Evolutionary conservation across 2,797 vertebrate species (phyloP), one percentile per base, ranked within the genome.

Genomic region (Schizothorax lantsangensis): DNA sequence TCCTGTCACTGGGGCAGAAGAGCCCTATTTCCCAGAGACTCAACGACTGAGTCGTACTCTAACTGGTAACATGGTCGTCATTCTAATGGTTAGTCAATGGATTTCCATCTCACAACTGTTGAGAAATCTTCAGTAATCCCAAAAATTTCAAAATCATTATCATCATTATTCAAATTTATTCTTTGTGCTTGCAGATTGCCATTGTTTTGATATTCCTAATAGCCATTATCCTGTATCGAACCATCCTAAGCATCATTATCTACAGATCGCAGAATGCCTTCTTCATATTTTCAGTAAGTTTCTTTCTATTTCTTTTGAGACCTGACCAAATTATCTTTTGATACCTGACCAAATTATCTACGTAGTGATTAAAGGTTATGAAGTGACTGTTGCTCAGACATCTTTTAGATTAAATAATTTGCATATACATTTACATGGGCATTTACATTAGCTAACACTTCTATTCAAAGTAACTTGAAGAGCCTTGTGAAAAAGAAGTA

Each of bases 151-250:
- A 62, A 62, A 11, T 26, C 14, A 23, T 26, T 57, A 30, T 26
- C 6, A 66, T n/a, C 23, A 19, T 77, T 36, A 52, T 73, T 71
- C 5, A 47, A 4, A 36, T 14, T 1, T 72, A 1, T 69, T 62
- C n/a, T 89, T 30, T 81, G 64, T 71, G 26, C 62, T 75, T 86
- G 38, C 92, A 96, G 96, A 93, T 96, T 59, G 95, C 92, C 40
- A 93, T 96, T 73, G 95, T 96, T 89, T 93, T 95, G 91, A 95
- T 96, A 88, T 97, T 96, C 92, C 91, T 96, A 89, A 95, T 96
- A 80, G 97, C 95, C 0, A 95, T 97, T 82, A 95, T 97, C 87
- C 94, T 95, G 93, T 96, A 96, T 86, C 93, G 93, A 0, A 95
- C 94, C 2, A 96, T 96, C 47, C 88, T 96, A 88, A 97, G 95